Conservation (phyloP, 2,888 invertebrate genomes). For the Volucella zonaria region DNA sequence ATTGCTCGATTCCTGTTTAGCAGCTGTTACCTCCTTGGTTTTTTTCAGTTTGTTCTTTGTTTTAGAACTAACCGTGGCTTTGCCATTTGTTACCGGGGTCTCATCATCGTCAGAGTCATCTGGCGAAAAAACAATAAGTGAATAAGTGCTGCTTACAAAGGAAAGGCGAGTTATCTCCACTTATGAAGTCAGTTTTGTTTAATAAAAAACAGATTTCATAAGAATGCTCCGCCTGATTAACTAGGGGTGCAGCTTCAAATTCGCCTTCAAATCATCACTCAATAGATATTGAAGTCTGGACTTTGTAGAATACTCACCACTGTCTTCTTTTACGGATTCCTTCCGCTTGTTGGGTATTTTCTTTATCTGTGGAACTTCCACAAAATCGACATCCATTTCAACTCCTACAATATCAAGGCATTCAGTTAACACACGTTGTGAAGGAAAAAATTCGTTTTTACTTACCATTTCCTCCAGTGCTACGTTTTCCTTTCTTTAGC, state of each 20-base stretch:
- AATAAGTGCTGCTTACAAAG: background rate
- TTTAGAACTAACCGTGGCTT: constrained; percentile 23
- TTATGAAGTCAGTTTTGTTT: constrained; percentile 35
- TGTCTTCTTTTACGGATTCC: constrained; percentile 76
- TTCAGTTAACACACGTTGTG: constrained; percentile 11
- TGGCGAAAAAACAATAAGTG: constrained; percentile 18
- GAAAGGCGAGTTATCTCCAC: background rate
- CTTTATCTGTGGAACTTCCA: constrained; percentile 76
- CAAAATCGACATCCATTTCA: constrained; percentile 76
- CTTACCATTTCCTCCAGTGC: constrained; percentile 40
- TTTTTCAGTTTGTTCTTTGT: constrained; percentile 72
- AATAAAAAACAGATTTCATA: constrained; percentile 28
- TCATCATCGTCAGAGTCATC: constrained; percentile 73
- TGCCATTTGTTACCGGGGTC: constrained; percentile 73
- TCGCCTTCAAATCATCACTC: constrained; percentile 86
- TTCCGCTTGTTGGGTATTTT: constrained; percentile 76
- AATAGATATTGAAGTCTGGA: constrained; percentile 45
- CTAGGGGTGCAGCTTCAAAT: constrained; percentile 84
- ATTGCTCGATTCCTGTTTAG: constrained; percentile 73
- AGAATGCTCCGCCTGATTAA: constrained; percentile 73
- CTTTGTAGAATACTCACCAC: constrained; percentile 63
- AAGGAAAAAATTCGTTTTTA: background rate
- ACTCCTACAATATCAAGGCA: constrained; percentile 70
- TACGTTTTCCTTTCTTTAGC: constrained; percentile 84
- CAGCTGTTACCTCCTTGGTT: constrained; percentile 45